A percentile compares a stretch with the other conserved stretches of the same genome.
Evolutionary conservation across 2,113 vertebrate genomes (phyloP).

Genomic region (Siphamia tubifer): DNA sequence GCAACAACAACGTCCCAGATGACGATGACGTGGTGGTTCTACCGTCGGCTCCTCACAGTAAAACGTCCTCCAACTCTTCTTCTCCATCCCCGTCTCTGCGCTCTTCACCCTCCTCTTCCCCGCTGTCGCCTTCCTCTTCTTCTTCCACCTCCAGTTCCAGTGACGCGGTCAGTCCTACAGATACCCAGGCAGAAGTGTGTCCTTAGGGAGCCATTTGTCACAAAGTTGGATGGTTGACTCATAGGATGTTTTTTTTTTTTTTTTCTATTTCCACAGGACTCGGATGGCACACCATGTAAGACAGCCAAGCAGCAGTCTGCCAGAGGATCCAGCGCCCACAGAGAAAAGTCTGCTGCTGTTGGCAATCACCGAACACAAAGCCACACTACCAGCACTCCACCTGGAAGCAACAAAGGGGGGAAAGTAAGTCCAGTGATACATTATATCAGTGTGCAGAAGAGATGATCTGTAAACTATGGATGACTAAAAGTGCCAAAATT

Average conservation of each 20-base stretch:
- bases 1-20: slow-evolving; percentile 90
- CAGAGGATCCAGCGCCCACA: slow-evolving; percentile 80
- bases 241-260: not conserved
- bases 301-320: slow-evolving; percentile 90
- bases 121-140: slow-evolving; percentile 88
- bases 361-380: slow-evolving; percentile 73
- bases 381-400: slow-evolving; percentile 67
- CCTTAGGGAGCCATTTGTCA: no score
- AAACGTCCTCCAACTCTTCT: slow-evolving; percentile 89
- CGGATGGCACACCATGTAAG: slow-evolving; percentile 95
- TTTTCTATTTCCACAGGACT: slow-evolving; percentile 84
- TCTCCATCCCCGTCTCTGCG: slow-evolving; percentile 90
- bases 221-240: not conserved
- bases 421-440: slow-evolving; percentile 79
- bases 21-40: slow-evolving; percentile 74
- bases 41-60: slow-evolving; percentile 82
- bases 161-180: slow-evolving; percentile 87
- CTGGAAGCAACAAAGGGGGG: slow-evolving; percentile 86
- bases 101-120: slow-evolving; percentile 90
- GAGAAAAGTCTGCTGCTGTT: slow-evolving; percentile 81
- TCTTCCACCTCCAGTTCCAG: slow-evolving; percentile 91
- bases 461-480: not conserved
- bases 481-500: no score
- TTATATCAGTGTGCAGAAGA: not conserved
- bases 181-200: no score